Evolutionary conservation across 2,888 invertebrate genomes (phyloP), one percentile per base, ranked within the genome.

Genomic region (Synergus gifuensis): DNA sequence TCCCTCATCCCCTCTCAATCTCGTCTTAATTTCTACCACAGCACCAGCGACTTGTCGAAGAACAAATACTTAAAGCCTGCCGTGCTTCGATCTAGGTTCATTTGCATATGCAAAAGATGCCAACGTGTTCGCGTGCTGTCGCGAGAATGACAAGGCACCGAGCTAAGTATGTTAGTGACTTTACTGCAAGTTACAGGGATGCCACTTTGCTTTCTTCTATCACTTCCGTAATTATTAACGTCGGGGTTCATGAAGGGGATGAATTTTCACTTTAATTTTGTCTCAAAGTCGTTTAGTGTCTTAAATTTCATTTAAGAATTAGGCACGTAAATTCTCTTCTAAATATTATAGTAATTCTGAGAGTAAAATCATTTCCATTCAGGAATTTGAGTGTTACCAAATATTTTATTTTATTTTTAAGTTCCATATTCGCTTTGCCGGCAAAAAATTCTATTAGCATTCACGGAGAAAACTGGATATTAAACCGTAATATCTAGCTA

Each of bases 101-200:
- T 73, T 73, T 73, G 73, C 54, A 73, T 73, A 73, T 73, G 73
- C 73, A 73, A 73, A 73, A 73, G 73, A 54, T 54, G 73, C 54
- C n/a, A 11, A 16, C 54, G 73, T 40, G 73, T 73, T 40, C 73
- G 73, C 54, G 36, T 54, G 54, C 49, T 73, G 73, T 73, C 73
- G 54, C 73, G 73, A 54, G 54, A 54, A 54, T 73, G 73, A 73
- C 73, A 73, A 73, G 73, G 73, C 73, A 73, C 73, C 54, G 11
- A n/a, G 54, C 36, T 73, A 73, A 73, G 49, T 73, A 73, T 73
- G 73, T 73, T 49, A 73, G 54, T 54, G 54, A 73, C 73, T 69
- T 73, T 73, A 49, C 54, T 54, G 11, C 28, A 73, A 73, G 49
- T 73, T 73, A 28, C 49, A 7, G 73, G 11, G 28, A 69, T 36